phyloP scores from a whole-genome alignment of 2,888 invertebrate species.

The Pseudococcus longispinus region DNA sequence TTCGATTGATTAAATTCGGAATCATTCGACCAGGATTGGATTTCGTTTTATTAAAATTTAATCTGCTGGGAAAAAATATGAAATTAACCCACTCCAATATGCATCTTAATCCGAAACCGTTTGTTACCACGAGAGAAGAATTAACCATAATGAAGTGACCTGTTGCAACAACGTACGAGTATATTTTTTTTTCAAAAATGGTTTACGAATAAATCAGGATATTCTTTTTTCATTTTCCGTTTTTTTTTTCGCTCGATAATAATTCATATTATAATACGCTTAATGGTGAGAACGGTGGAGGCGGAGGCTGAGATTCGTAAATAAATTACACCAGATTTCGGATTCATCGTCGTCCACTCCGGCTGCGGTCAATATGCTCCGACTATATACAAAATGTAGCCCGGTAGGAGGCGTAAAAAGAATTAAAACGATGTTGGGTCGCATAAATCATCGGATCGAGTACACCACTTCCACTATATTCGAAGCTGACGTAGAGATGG shows the following conservation, averaged over 20 bases:
- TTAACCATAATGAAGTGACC: no score
- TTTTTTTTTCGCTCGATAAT: not conserved
- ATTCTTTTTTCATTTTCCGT: not conserved
- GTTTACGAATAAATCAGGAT: not conserved
- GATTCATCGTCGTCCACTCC: not conserved
- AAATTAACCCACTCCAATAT: no score
- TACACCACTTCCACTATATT: not conserved
- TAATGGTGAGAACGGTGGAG: not conserved
- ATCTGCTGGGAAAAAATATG: no score
- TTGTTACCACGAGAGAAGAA: no score
- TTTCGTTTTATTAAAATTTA: no score
- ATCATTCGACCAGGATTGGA: no score
- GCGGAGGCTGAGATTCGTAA: not conserved
- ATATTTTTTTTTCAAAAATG: not conserved
- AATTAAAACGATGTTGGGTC: conserved; percentile 15
- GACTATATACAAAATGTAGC: conserved; percentile 9
- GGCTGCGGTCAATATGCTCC: not conserved
- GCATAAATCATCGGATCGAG: conserved; percentile 30
- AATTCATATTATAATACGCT: not conserved
- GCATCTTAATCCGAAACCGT: no score
- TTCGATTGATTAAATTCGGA: no score
- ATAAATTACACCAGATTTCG: not conserved
- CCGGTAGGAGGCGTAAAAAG: conserved; percentile 42
- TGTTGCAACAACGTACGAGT: not conserved
- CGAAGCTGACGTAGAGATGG: not conserved